These are phyloP conservation scores for Rhodinocichla rosea DNA, from an alignment of 2,113 vertebrate genomes.

Conservation along the genomic window DNA sequence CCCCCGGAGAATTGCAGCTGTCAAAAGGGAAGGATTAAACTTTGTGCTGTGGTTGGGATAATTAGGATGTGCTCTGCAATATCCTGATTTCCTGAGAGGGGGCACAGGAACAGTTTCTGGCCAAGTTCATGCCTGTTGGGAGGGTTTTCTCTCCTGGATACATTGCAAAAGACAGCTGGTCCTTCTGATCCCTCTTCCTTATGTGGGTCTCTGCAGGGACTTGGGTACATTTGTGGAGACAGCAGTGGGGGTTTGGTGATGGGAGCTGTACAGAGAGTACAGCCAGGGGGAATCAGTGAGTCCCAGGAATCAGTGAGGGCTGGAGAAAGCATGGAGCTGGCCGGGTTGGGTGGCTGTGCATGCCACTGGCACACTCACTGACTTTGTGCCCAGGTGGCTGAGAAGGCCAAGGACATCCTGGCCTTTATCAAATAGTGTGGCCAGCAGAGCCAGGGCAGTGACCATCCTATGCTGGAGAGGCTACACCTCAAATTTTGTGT, in stretches of 20 bases:
- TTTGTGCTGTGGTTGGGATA: no score
- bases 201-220: neutral
- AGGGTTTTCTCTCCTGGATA: neutral
- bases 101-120: neutral
- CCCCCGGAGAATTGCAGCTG: accelerated
- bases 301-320: neutral
- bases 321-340: neutral
- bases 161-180: neutral
- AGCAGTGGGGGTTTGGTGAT: neutral
- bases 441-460: neutral
- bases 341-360: no score
- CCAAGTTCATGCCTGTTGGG: accelerated
- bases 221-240: accelerated
- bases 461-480: neutral
- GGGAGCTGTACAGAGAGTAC: accelerated
- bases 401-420: neutral
- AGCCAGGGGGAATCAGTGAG: accelerated
- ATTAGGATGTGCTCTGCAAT: neutral
- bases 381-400: neutral
- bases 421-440: no score
- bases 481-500: neutral
- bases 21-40: accelerated
- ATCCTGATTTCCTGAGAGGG: neutral
- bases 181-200: neutral
- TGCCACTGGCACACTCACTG: accelerated